A percentile compares a stretch with the other conserved stretches of the same genome.
Conservation (phyloP, 2,113 vertebrate species). For the Proteles cristata region DNA sequence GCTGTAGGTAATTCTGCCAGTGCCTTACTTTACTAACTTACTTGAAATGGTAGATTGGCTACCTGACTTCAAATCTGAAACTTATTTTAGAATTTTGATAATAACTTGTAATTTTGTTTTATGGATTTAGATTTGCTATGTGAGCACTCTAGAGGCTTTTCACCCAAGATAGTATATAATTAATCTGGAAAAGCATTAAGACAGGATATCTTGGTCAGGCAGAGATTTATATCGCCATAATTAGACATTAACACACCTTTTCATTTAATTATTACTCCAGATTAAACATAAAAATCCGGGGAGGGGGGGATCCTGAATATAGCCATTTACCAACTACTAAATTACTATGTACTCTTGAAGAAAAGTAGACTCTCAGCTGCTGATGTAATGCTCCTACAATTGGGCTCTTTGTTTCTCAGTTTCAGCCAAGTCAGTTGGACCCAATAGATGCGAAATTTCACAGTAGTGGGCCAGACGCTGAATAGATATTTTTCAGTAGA, state of each 20-base stretch:
- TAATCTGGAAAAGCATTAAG: not conserved
- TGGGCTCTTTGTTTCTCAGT: not conserved
- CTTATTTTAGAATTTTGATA: constrained; percentile 5
- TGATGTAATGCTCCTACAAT: not conserved
- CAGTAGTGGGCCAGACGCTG: not conserved
- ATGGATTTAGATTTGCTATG: not conserved
- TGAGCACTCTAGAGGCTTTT: not conserved
- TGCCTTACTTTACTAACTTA: not conserved
- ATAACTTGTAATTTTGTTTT: not conserved
- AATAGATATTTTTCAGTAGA: not conserved
- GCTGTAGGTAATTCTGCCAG: not conserved
- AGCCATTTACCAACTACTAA: not conserved
- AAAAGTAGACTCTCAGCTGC: not conserved
- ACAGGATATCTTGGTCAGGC: not conserved
- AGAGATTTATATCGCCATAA: not conserved
- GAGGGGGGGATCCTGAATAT: not conserved
- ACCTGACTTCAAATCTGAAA: not conserved
- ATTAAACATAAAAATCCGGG: constrained; percentile 4
- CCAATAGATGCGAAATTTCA: constrained; percentile 29
- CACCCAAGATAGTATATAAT: not conserved
- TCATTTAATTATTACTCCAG: constrained; percentile 16
- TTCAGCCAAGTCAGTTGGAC: not conserved
- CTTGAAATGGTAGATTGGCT: not conserved
- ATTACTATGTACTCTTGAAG: not conserved
- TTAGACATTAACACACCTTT: not conserved